These are phyloP conservation scores for Meleagris gallopavo DNA, from an alignment of 2,113 vertebrate genomes.

Conservation along the genomic window DNA sequence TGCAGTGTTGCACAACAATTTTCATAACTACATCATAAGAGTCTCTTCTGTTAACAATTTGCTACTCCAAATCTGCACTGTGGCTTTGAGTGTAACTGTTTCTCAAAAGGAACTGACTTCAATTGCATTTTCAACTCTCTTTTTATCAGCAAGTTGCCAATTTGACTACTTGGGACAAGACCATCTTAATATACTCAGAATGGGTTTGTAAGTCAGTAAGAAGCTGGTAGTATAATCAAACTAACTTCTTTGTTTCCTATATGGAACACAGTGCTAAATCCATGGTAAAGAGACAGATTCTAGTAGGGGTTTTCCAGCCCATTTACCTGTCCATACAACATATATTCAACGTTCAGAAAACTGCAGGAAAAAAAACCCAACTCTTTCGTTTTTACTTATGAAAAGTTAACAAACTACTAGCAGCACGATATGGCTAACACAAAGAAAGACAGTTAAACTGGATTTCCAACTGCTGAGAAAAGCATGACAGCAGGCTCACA, in stretches of 20 bases:
- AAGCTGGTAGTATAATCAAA: slow-evolving; percentile 14
- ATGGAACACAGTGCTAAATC: background rate
- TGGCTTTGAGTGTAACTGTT: slow-evolving; percentile 38
- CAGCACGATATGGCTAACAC: background rate
- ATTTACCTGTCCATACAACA: background rate
- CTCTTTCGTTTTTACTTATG: background rate
- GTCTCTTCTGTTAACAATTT: slow-evolving; percentile 69
- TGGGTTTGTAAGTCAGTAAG: background rate
- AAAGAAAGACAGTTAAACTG: background rate
- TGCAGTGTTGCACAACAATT: slow-evolving; percentile 58
- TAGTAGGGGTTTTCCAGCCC: background rate
- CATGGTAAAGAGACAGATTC: background rate
- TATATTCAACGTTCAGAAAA: background rate
- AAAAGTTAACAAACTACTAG: background rate
- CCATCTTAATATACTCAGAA: slow-evolving; percentile 16
- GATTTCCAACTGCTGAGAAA: background rate
- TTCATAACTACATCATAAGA: slow-evolving; percentile 50
- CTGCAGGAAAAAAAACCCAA: background rate
- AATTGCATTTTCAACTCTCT: slow-evolving; percentile 50
- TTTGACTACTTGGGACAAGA: slow-evolving; percentile 29
- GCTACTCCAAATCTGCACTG: slow-evolving; percentile 46
- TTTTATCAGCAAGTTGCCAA: slow-evolving; percentile 59
- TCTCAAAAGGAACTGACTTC: slow-evolving; percentile 50
- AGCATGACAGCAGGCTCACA: background rate
- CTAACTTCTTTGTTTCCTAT: background rate